Evolutionary conservation across 2,888 invertebrate genomes (phyloP).

Genomic region (Xanthia togata): DNA sequence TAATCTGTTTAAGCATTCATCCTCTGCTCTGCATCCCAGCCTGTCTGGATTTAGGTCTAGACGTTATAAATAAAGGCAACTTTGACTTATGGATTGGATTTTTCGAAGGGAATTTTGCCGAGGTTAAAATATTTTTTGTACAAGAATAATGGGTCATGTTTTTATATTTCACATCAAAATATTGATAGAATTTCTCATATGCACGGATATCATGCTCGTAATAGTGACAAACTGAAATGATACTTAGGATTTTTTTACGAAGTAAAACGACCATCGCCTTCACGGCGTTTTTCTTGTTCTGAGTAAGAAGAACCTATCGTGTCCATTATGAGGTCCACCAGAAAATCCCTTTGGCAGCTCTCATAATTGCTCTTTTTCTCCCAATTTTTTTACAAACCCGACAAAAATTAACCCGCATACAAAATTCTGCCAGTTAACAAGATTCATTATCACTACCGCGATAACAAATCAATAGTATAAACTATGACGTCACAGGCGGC

Average conservation of each 20-base stretch:
- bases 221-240: not conserved
- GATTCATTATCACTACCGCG: conserved; percentile 21
- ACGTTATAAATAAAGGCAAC: conserved; percentile 64
- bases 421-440: not conserved
- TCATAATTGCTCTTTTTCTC: not conserved
- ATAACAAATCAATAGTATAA: conserved; percentile 49
- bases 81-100: conserved; percentile 41
- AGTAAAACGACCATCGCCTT: not conserved
- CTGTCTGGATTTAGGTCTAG: conserved; percentile 75
- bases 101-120: conserved; percentile 12
- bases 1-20: conserved; percentile 56
- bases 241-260: not conserved
- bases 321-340: not conserved
- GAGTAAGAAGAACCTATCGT: not conserved
- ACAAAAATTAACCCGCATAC: not conserved
- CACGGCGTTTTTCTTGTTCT: not conserved
- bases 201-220: too few species aligned
- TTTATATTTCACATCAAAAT: not conserved
- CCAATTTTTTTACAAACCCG: too few species aligned
- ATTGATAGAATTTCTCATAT: conserved; percentile 1
- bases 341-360: not conserved
- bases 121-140: conserved; percentile 17
- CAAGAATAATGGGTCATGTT: not conserved
- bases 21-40: conserved; percentile 54
- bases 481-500: conserved; percentile 43